phyloP scores from a whole-genome alignment of 2,113 vertebrate species.

The Xenopus borealis region DNA sequence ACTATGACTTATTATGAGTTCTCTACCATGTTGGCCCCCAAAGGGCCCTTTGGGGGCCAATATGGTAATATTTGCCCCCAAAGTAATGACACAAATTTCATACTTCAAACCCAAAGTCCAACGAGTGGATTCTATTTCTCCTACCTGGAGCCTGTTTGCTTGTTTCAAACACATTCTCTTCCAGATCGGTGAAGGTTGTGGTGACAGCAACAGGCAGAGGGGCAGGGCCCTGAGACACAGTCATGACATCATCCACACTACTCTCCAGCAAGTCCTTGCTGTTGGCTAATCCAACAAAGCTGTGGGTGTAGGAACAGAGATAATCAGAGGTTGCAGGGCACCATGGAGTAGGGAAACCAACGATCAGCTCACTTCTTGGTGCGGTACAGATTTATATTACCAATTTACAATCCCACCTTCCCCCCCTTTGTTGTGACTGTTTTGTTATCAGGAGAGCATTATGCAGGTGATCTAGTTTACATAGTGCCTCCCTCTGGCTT shows the following conservation, averaged over 20 bases:
- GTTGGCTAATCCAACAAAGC: slow-evolving; percentile 67
- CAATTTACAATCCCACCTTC: no score
- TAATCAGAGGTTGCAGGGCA: neutral
- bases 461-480: no score
- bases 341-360: neutral
- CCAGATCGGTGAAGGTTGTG: slow-evolving; percentile 46
- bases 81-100: slow-evolving; percentile 15
- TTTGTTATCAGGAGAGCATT: no score
- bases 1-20: no score
- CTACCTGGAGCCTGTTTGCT: neutral
- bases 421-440: no score
- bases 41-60: no score
- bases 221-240: slow-evolving; percentile 52
- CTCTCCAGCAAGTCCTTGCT: slow-evolving; percentile 75
- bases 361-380: no score
- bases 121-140: neutral
- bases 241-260: slow-evolving; percentile 65
- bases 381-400: no score
- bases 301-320: slow-evolving; percentile 55
- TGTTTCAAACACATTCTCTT: slow-evolving; percentile 44
- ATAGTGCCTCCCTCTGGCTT: no score
- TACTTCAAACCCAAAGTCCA: no score
- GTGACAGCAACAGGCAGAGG: slow-evolving; percentile 59
- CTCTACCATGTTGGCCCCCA: no score
- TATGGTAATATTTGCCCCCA: no score